Evolutionary conservation across 2,888 invertebrate species (phyloP).

Genomic region (Mactromeris polynyma): DNA sequence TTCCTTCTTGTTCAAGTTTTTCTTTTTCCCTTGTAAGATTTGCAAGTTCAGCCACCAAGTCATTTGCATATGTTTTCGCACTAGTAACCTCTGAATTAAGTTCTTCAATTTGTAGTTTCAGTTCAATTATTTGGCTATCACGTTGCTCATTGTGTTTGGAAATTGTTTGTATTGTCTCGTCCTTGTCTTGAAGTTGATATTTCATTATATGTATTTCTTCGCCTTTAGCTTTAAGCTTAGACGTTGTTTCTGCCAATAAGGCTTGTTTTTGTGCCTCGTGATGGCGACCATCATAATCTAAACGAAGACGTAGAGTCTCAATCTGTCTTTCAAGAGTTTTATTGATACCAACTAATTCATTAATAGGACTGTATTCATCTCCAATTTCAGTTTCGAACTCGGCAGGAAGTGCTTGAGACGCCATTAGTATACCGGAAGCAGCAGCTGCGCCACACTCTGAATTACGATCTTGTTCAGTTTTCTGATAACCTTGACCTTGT

Average conservation of each 20-base stretch:
- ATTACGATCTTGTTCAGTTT: conserved; percentile 39
- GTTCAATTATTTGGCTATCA: conserved; percentile 61
- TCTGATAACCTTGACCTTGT: conserved; percentile 69
- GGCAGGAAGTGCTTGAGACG: conserved; percentile 52
- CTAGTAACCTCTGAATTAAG: conserved; percentile 72
- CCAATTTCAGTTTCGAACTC: conserved; percentile 53
- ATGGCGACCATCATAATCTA: conserved; percentile 73
- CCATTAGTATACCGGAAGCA: conserved; percentile 46
- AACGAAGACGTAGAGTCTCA: conserved; percentile 74
- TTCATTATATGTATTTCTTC: conserved; percentile 67
- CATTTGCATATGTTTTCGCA: conserved; percentile 73
- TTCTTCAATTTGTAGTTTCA: conserved; percentile 70
- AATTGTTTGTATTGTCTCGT: conserved; percentile 63
- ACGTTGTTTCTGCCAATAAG: conserved; percentile 62
- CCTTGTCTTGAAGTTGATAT: conserved; percentile 60
- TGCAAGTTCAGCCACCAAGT: conserved; percentile 70
- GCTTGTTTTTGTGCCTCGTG: conserved; percentile 69
- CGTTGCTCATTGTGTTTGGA: conserved; percentile 71
- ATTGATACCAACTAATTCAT: conserved; percentile 75
- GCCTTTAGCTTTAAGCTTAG: conserved; percentile 65
- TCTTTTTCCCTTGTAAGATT: conserved; percentile 68
- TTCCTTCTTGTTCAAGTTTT: conserved; percentile 64
- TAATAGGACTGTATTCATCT: conserved; percentile 51
- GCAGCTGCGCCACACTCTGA: conserved; percentile 60
- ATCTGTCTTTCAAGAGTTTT: conserved; percentile 76